Percentiles rank a stretch among this genome's conserved stretches.
Conservation (phyloP, 2,113 vertebrate genomes). For the Eidolon helvum region DNA sequence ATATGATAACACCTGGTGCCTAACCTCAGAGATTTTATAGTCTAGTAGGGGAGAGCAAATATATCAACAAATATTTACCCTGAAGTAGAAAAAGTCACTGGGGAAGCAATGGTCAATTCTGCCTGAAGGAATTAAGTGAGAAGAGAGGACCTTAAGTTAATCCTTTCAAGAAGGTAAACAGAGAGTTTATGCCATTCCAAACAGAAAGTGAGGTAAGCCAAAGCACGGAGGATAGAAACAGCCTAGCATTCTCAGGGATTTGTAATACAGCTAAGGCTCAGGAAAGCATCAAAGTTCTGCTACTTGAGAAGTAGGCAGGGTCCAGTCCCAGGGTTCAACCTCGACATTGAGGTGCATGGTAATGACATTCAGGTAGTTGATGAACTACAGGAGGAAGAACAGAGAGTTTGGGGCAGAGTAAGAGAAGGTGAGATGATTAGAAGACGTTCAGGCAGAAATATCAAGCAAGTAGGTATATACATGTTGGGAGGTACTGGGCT, state of each 20-base stretch:
- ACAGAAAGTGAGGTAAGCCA: background rate
- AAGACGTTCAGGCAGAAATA: background rate
- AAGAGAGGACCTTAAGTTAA: background rate
- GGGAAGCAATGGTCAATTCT: background rate
- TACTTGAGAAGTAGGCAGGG: background rate
- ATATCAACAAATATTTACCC: background rate
- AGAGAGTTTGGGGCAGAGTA: background rate
- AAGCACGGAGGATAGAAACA: background rate
- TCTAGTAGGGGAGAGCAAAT: background rate
- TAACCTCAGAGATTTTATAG: background rate
- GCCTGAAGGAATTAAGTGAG: background rate
- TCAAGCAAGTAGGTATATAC: background rate
- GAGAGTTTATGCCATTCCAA: background rate
- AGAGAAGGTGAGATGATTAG: background rate
- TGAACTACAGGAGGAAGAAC: background rate
- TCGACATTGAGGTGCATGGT: background rate
- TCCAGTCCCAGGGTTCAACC: background rate
- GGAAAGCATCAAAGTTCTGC: background rate
- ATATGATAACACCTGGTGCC: background rate
- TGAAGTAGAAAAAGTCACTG: background rate
- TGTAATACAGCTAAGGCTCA: background rate
- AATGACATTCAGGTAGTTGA: background rate
- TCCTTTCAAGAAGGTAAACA: constrained; percentile 20
- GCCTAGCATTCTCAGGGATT: background rate
- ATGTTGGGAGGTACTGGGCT: background rate